Percentiles rank a stretch among this genome's conserved stretches.
Conservation (phyloP, 2,888 invertebrate species). For the Ochropleura plecta region DNA sequence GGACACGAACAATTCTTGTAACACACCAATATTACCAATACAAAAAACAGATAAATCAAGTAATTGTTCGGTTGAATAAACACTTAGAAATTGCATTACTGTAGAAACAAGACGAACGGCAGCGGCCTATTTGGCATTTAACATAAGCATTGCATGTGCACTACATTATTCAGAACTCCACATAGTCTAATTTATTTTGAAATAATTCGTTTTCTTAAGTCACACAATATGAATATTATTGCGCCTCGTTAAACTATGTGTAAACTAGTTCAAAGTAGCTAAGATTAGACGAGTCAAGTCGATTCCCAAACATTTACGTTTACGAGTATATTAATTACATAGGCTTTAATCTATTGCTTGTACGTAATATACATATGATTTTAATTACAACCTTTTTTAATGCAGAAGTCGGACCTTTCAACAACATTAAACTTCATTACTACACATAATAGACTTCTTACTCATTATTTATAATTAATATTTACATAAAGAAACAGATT, state of each 20-base stretch:
- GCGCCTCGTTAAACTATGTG: slow-evolving; percentile 41
- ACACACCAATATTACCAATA: slow-evolving; percentile 54
- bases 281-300: slow-evolving; percentile 38
- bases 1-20: slow-evolving; percentile 61
- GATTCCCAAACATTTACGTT: slow-evolving; percentile 48
- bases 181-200: slow-evolving; percentile 41
- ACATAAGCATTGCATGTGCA: slow-evolving; percentile 30
- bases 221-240: slow-evolving; percentile 55
- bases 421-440: slow-evolving; percentile 75
- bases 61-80: slow-evolving; percentile 17
- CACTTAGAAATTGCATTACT: slow-evolving; percentile 3
- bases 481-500: slow-evolving; percentile 63
- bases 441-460: slow-evolving; percentile 72
- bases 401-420: slow-evolving; percentile 79
- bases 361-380: slow-evolving; percentile 69
- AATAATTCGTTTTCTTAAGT: slow-evolving; percentile 58
- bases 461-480: slow-evolving; percentile 72
- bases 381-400: slow-evolving; percentile 80
- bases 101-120: slow-evolving; percentile 39
- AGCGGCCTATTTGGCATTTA: slow-evolving; percentile 22
- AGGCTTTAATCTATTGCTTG: slow-evolving; percentile 80
- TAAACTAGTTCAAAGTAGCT: slow-evolving; percentile 49
- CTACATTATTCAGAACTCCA: slow-evolving; percentile 19
- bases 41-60: slow-evolving; percentile 25
- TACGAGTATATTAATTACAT: slow-evolving; percentile 49